phyloP scores from a whole-genome alignment of 2,888 invertebrate species.

The Polydrusus tereticollis region DNA sequence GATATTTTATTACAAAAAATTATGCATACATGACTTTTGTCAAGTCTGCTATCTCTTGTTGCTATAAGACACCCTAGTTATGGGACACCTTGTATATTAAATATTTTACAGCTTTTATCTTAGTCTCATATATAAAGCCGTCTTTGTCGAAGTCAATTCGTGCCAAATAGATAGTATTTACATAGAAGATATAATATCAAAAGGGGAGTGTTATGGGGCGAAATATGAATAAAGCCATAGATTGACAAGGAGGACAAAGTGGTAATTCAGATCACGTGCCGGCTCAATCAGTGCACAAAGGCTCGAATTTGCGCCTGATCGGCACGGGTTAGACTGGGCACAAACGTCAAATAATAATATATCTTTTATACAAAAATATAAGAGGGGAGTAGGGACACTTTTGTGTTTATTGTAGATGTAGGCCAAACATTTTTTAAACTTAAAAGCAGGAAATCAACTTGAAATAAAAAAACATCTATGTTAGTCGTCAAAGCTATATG shows the following conservation, averaged over 20 bases:
- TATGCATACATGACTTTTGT: too few relatives aligned
- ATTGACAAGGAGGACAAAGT: constrained; percentile 58
- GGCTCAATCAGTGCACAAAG: constrained; percentile 66
- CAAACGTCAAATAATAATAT: constrained; percentile 35
- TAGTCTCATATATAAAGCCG: constrained; percentile 34
- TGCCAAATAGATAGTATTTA: constrained; percentile 47
- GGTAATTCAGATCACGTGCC: constrained; percentile 62
- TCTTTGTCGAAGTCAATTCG: constrained; percentile 42
- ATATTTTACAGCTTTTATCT: constrained; percentile 38
- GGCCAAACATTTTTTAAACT: too few relatives aligned
- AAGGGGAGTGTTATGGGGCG: constrained; percentile 49
- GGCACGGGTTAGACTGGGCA: constrained; percentile 43
- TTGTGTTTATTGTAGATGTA: too few relatives aligned
- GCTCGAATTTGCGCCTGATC: constrained; percentile 67
- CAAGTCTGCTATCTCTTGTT: too few relatives aligned
- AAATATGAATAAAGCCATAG: constrained; percentile 56
- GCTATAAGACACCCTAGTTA: too few relatives aligned
- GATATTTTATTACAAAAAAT: too few relatives aligned
- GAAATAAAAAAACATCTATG: too few relatives aligned
- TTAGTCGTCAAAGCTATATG: too few relatives aligned
- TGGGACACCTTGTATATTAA: constrained; percentile 19
- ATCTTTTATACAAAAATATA: constrained; percentile 8
- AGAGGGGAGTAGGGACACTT: too few relatives aligned
- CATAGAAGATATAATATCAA: constrained; percentile 50
- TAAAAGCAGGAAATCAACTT: too few relatives aligned